These are phyloP conservation scores for Antechinus flavipes DNA, from an alignment of 2,113 vertebrate genomes.

Conservation along the genomic window DNA sequence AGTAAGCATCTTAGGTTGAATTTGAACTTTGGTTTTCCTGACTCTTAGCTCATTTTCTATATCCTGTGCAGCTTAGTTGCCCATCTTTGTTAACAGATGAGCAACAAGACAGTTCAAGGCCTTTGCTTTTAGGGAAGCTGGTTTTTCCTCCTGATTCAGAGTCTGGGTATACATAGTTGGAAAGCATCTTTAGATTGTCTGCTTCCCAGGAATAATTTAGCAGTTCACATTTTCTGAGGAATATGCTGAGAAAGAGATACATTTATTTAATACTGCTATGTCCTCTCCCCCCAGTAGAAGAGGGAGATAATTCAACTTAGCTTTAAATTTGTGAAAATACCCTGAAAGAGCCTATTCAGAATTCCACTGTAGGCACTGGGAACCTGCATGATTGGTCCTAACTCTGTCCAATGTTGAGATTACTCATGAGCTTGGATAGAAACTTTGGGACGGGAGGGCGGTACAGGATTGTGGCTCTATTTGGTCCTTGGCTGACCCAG, in stretches of 20 bases:
- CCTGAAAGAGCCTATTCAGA: background rate
- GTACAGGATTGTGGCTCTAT: background rate
- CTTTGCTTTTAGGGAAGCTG: background rate
- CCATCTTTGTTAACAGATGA: background rate
- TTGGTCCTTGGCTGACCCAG: background rate
- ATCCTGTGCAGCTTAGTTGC: background rate
- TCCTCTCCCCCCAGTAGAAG: background rate
- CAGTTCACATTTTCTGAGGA: background rate
- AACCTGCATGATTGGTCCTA: background rate
- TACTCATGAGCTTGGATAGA: background rate
- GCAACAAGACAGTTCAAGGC: too few relatives aligned
- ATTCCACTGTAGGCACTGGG: background rate
- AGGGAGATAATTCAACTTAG: background rate
- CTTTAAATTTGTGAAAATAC: background rate
- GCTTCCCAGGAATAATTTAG: background rate
- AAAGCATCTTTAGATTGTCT: background rate
- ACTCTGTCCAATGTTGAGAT: background rate
- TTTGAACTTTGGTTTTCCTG: background rate
- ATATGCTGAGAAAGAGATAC: background rate
- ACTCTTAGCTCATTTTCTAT: background rate
- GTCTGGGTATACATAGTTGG: background rate
- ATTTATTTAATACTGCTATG: background rate
- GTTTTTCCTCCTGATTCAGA: background rate
- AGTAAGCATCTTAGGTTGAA: background rate
- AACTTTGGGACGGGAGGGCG: background rate